phyloP scores from a whole-genome alignment of 2,797 vertebrate species.

The Emys orbicularis region DNA sequence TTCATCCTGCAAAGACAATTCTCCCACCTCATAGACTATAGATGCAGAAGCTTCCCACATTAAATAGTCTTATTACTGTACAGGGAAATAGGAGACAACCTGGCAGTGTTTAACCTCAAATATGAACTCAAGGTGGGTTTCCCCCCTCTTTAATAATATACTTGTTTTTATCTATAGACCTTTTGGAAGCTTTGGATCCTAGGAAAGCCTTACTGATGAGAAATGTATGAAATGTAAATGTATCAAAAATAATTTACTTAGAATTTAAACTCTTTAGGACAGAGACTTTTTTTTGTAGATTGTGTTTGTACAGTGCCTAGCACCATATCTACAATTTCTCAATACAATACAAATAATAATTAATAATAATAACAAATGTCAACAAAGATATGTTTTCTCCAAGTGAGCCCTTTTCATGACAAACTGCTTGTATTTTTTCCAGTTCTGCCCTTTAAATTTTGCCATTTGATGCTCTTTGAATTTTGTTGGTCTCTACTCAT shows the following conservation, averaged over 20 bases:
- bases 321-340: not conserved
- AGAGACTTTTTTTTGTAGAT: not conserved
- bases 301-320: fast-evolving
- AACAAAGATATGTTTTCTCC: not conserved
- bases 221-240: not conserved
- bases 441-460: conserved; percentile 6
- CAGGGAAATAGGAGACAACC: not conserved
- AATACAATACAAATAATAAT: not conserved
- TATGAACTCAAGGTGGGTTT: not conserved
- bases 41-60: not conserved
- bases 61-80: not conserved
- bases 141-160: not conserved
- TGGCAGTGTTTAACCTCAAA: not conserved
- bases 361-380: not conserved
- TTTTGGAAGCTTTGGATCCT: not conserved
- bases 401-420: not conserved
- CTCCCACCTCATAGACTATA: conserved; percentile 2
- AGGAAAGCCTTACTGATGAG: not conserved
- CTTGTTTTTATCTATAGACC: not conserved
- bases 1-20: not conserved
- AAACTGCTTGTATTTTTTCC: not conserved
- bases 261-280: not conserved
- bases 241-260: not conserved
- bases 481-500: not conserved
- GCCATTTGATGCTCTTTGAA: not conserved